These are phyloP conservation scores for Criorhina ranunculi DNA, from an alignment of 2,888 invertebrate species.

Conservation along the genomic window DNA sequence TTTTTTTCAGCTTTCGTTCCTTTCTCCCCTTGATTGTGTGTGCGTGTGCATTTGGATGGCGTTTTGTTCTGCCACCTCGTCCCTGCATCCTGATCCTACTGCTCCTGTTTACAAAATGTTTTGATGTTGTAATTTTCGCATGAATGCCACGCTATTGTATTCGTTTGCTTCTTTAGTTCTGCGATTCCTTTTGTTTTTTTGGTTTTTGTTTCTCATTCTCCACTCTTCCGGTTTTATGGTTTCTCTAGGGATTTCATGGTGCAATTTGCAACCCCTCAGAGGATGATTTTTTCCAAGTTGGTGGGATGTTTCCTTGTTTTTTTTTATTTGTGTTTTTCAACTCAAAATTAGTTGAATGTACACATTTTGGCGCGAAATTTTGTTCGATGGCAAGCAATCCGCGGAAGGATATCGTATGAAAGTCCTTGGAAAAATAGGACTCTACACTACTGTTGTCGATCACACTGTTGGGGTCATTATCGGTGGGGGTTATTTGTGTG, in stretches of 20 bases:
- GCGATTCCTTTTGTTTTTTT: slow-evolving; percentile 35
- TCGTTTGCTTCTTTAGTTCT: slow-evolving; percentile 14
- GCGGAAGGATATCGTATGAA: no score
- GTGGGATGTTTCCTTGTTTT: no score
- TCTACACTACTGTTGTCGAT: no score
- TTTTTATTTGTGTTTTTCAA: not conserved
- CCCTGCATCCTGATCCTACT: slow-evolving; percentile 5
- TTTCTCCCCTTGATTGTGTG: slow-evolving; percentile 26
- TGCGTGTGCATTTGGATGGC: slow-evolving; percentile 42
- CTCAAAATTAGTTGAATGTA: slow-evolving; percentile 12
- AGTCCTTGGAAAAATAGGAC: no score
- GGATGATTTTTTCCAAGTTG: slow-evolving; percentile 17
- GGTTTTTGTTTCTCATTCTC: slow-evolving; percentile 12
- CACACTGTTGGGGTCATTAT: no score
- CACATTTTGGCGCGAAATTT: slow-evolving; percentile 4
- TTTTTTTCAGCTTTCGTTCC: slow-evolving; percentile 24
- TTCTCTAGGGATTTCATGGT: slow-evolving; percentile 56
- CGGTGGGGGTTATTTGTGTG: no score
- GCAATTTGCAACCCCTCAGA: slow-evolving; percentile 31
- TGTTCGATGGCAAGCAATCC: slow-evolving; percentile 16
- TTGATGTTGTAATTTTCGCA: slow-evolving; percentile 65
- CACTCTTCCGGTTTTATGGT: slow-evolving; percentile 65
- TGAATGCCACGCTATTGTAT: slow-evolving; percentile 61
- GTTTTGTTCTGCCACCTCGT: not conserved
- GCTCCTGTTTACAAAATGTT: slow-evolving; percentile 64